Evolutionary conservation across 92 coral and sea anemone genomes (phyloP), one percentile per base, ranked within the genome.

Genomic region (Umimayanthus chanpuru): DNA sequence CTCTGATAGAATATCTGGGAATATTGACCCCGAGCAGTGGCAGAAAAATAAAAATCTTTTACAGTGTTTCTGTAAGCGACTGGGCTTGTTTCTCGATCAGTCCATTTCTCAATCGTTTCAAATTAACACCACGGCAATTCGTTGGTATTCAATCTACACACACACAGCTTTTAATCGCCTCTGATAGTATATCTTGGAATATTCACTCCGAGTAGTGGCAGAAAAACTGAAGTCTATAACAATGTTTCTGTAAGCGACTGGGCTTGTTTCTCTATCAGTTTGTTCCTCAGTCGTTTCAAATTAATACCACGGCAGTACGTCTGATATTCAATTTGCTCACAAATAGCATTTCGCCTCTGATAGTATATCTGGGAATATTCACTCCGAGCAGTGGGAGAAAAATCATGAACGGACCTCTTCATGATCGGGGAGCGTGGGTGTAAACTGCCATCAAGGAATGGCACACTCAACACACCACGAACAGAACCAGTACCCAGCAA

Each of bases 101-200:
- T 32, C 30, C 66, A 26, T 83, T 70, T 70, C 87, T 44, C 6
- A 83, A 67, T 16, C 87, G 39, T 29, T 47, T 83, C 41, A 83
- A 50, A 47, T 83, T 83, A 68, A 83, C 21, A 8, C 87, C 87
- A 16, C 25, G 49, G 20, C 87, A 83, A 47, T 44, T 25, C 2
- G 55, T 43, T 70, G 40, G 4, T 44, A 70, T 50, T 83, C 87
- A 41, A 83, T 53, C 9, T 83, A 67, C 39, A 70, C 87, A 70
- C 87, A 83, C 4, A 70, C 16, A 25, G 87, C 87, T 41, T 83
- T 83, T 70, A n/a, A n/a, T n/a, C 87, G 28, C 16, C 87, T 83
- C 64, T 7, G 58, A 49, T 83, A 83, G 44, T 83, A 83, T 26
- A 41, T 68, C 21, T 53, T 32, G 40, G 87, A 83, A 70, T 83